These are phyloP conservation scores for Esox lucius DNA, from an alignment of 2,797 vertebrate species.

Conservation along the genomic window DNA sequence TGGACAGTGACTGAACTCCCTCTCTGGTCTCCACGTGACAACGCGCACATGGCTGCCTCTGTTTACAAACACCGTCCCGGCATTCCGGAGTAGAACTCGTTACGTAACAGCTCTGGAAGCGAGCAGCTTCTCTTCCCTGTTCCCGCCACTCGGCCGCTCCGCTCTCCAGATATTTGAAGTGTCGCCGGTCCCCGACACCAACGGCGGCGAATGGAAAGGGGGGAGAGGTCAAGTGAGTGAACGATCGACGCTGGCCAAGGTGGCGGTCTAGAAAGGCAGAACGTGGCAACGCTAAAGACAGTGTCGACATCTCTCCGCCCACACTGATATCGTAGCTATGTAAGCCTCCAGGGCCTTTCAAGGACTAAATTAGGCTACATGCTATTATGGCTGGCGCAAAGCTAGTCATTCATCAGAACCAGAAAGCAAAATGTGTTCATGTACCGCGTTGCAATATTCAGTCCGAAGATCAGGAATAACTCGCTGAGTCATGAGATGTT, in stretches of 20 bases:
- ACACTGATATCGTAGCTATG: conserved; percentile 12
- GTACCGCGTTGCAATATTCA: not conserved
- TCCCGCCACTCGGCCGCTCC: conserved; percentile 33
- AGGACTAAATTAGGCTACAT: conserved; percentile 3
- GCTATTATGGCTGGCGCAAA: not conserved
- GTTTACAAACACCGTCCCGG: conserved; percentile 88
- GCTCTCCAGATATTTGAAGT: conserved; percentile 48
- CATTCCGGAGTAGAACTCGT: conserved; percentile 72
- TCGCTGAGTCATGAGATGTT: not conserved
- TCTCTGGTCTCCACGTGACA: conserved; percentile 70
- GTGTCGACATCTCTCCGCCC: conserved; percentile 22
- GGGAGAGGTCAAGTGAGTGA: conserved; percentile 20
- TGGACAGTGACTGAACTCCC: conserved; percentile 68
- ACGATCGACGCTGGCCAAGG: conserved; percentile 8
- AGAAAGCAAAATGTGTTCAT: not conserved
- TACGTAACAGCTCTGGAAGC: conserved; percentile 69
- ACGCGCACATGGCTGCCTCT: conserved; percentile 79
- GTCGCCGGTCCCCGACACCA: conserved; percentile 14
- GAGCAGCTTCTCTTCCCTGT: conserved; percentile 64
- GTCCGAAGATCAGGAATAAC: not conserved
- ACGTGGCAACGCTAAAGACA: conserved; percentile 5
- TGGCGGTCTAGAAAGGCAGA: not conserved
- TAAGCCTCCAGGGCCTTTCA: conserved; percentile 2
- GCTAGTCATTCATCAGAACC: not conserved
- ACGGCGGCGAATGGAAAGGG: conserved; percentile 12